Conservation (phyloP, 2,113 vertebrate genomes). For the Tonatia bakeri region DNA sequence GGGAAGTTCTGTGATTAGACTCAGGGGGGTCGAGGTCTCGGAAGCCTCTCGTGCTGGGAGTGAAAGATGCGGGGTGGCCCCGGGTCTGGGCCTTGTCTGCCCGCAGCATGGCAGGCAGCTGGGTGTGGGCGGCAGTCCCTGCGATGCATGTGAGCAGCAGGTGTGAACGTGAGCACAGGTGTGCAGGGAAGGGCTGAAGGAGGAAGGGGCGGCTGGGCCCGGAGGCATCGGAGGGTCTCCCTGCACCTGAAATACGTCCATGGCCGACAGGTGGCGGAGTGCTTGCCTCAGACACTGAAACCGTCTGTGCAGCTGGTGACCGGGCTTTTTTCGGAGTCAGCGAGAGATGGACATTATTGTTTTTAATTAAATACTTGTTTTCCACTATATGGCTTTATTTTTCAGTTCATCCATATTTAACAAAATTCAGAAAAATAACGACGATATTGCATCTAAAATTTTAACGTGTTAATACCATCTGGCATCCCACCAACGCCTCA, state of each 20-base stretch:
- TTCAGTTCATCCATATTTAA: background rate
- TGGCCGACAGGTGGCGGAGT: accelerated
- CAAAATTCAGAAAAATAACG: background rate
- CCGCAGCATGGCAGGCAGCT: background rate
- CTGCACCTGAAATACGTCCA: accelerated
- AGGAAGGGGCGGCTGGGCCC: background rate
- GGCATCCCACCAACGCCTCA: accelerated
- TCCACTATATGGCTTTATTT: background rate
- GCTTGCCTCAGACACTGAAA: accelerated
- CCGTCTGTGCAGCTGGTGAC: accelerated
- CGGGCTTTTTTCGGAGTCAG: too few species aligned
- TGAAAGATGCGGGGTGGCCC: too few species aligned
- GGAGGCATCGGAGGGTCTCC: background rate
- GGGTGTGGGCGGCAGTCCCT: background rate
- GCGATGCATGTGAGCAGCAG: background rate
- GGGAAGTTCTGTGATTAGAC: too few species aligned
- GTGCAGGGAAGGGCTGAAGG: background rate
- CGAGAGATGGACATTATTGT: background rate
- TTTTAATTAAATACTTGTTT: background rate
- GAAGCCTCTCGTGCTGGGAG: too few species aligned
- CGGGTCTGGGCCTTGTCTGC: background rate
- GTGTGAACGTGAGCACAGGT: background rate
- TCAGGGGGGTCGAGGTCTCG: too few species aligned
- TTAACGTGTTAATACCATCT: background rate
- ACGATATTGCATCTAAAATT: background rate